Evolutionary conservation across 1,140 invertebrate genomes (phyloP).

Genomic region (Sinella curviseta): DNA sequence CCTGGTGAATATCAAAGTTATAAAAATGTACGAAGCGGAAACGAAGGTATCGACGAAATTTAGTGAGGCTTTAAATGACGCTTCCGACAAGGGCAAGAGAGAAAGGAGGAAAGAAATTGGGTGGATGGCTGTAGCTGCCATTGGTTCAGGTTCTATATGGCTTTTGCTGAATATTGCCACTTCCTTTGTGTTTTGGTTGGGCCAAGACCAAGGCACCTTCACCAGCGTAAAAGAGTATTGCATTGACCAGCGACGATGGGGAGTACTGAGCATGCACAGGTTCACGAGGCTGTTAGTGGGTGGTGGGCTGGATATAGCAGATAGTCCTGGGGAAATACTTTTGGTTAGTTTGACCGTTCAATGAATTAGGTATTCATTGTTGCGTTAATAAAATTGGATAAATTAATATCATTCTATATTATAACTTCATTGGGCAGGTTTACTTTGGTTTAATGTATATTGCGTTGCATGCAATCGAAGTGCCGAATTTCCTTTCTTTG

Average conservation of each 20-base stretch:
- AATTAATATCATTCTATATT: too few relatives aligned
- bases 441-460: background rate
- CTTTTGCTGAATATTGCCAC: background rate
- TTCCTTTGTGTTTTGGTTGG: background rate
- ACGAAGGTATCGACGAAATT: background rate
- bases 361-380: too few relatives aligned
- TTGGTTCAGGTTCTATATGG: slow-evolving; percentile 9
- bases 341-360: too few relatives aligned
- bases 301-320: too few relatives aligned
- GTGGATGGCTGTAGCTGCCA: background rate
- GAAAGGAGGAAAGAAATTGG: too few relatives aligned
- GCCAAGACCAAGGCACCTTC: background rate
- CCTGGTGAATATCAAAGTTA: slow-evolving; percentile 29
- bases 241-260: too few relatives aligned
- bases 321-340: background rate
- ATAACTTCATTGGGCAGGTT: too few relatives aligned
- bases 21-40: slow-evolving; percentile 30
- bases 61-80: background rate
- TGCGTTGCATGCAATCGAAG: background rate
- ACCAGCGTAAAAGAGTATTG: background rate
- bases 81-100: background rate
- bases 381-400: too few relatives aligned
- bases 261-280: too few relatives aligned
- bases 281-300: too few relatives aligned
- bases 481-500: background rate